Percentiles rank a stretch among this genome's conserved stretches.
Conservation (phyloP, 2,888 invertebrate species). For the Carcina quercana region DNA sequence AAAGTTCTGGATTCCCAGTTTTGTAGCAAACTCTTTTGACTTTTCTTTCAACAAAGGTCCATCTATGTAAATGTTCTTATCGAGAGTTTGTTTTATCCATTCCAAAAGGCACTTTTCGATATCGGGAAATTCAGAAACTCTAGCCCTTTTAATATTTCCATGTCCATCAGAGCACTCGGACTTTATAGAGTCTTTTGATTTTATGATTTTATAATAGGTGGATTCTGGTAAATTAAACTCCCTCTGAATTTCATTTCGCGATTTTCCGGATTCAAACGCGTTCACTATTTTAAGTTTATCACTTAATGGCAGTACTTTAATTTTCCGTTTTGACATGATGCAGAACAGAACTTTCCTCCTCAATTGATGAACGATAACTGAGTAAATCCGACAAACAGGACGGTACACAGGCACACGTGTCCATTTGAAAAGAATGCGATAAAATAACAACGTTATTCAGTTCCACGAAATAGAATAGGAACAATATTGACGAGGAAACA, state of each 20-base stretch:
- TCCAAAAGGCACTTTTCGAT: conserved; percentile 17
- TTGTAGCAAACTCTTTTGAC: conserved; percentile 17
- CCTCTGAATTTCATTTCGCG: too few species aligned
- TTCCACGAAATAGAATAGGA: too few species aligned
- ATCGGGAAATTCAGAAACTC: conserved; percentile 15
- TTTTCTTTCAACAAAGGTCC: conserved; percentile 19
- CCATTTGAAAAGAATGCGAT: too few species aligned
- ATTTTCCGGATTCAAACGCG: too few species aligned
- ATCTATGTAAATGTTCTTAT: conserved; percentile 16
- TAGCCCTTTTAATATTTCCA: conserved; percentile 15
- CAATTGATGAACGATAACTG: conserved; percentile 15
- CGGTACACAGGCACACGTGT: too few species aligned
- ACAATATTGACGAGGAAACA: conserved; percentile 10
- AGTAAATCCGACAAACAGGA: conserved; percentile 16
- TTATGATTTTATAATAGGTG: conserved; percentile 18
- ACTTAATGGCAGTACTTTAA: too few species aligned
- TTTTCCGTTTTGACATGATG: too few species aligned
- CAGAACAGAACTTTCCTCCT: too few species aligned
- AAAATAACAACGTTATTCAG: too few species aligned
- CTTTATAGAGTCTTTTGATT: conserved; percentile 19
- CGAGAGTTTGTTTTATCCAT: conserved; percentile 15
- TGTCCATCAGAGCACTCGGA: conserved; percentile 19
- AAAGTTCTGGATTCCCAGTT: conserved; percentile 17
- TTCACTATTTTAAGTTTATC: too few species aligned
- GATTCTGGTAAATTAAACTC: too few species aligned